Evolutionary conservation across 2,888 invertebrate species (phyloP), one percentile per base, ranked within the genome.

Genomic region (Sericinus montela): DNA sequence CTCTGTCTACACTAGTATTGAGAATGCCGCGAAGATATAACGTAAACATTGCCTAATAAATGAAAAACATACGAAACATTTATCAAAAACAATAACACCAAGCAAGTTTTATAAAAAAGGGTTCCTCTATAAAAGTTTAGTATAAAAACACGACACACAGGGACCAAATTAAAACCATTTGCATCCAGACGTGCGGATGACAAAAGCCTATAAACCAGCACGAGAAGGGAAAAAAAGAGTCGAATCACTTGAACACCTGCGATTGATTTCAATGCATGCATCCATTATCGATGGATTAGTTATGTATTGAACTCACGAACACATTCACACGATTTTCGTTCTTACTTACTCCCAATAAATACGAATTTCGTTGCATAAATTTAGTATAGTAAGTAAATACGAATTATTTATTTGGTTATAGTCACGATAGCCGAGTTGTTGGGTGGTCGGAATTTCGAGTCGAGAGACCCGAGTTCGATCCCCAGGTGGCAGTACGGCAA

Each of bases 231-330:
- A 60, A 69, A 84, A 81, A 80, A 75, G 73, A 75, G 73, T 73
- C 70, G 66, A 77, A 72, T 87, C 87, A 86, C 69, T 69, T 64
- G 74, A 73, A 84, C 87, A 88, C 87, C 87, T 88, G 87, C 83
- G 74, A 81, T 80, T 75, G 65, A 69, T 69, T 75, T 76, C 73
- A 76, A 83, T 76, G 68, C 69, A 73, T 75, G 67, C 70, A 74
- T 70, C 69, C 69, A 74, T 80, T 74, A 76, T 73, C 76, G 75
- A 81, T 83, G 76, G 81, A 85, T 86, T 83, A 69, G 74, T 69
- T 69, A 68, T 75, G 71, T 38, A 39, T 42, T 34, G 45, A 45
- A 23, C 13, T 37, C 14, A 13, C 8, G 25, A 32, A 38, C 4
- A 1, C 0, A 28, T 47, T 38, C 29, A 45, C 1, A 38, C 46